phyloP scores from a whole-genome alignment of 2,888 invertebrate genomes.

The Nomada flava region DNA sequence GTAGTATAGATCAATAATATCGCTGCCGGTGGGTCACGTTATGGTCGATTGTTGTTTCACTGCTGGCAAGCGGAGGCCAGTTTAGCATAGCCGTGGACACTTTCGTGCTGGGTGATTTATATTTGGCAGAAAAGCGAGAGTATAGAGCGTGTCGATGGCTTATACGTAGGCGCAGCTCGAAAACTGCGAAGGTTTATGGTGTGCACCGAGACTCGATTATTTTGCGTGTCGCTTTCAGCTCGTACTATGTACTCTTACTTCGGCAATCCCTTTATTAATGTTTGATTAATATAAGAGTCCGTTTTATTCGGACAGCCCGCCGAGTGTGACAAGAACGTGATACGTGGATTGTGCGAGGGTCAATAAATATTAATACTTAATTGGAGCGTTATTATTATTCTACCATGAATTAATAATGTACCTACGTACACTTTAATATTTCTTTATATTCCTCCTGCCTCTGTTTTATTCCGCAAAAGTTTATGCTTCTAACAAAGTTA shows the following conservation, averaged over 20 bases:
- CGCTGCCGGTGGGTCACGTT: slow-evolving; percentile 25
- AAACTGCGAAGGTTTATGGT: slow-evolving; percentile 9
- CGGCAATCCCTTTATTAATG: too few species aligned
- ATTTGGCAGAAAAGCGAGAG: not conserved
- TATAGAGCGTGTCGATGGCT: slow-evolving; percentile 19
- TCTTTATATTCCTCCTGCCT: too few species aligned
- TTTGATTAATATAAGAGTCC: too few species aligned
- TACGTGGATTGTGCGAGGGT: too few species aligned
- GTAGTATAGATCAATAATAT: slow-evolving; percentile 40
- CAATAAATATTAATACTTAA: too few species aligned
- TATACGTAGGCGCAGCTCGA: slow-evolving; percentile 15
- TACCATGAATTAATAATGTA: too few species aligned
- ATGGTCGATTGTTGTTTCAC: slow-evolving; percentile 41
- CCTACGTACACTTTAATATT: too few species aligned
- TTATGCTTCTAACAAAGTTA: too few species aligned
- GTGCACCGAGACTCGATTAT: not conserved
- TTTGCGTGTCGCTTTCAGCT: not conserved
- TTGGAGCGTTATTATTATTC: too few species aligned
- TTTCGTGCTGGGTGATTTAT: slow-evolving; percentile 35
- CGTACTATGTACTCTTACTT: not conserved
- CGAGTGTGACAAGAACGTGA: too few species aligned
- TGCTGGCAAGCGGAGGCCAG: slow-evolving; percentile 29
- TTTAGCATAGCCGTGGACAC: slow-evolving; percentile 20
- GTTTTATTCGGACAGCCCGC: too few species aligned
- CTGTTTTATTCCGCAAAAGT: too few species aligned